Evolutionary conservation across 1,140 invertebrate species (phyloP), one percentile per base, ranked within the genome.

Genomic region (Anastrepha obliqua): DNA sequence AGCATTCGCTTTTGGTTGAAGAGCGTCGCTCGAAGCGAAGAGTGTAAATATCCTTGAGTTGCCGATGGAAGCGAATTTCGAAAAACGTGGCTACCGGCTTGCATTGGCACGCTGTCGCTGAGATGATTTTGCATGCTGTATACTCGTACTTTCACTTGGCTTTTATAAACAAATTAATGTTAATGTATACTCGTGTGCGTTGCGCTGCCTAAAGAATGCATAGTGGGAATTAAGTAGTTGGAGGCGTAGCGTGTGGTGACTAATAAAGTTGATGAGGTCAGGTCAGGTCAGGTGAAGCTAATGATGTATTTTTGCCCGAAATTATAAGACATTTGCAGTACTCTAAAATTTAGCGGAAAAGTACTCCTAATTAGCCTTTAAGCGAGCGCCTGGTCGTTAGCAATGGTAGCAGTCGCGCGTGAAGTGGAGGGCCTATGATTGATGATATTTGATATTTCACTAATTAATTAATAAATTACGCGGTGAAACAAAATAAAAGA

Each of bases 91-190:
- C 6, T 29, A n/a, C n/a, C 47, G 74, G 74, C n/a, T 20, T 78
- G 15, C 42, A 42, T 51, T 13, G 47, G 74, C 47, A 55, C 17
- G 74, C 9, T 55, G 60, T 17, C 15, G 17, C 9, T 81, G 47
- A 81, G 55, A 81, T 81, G 13, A 44, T 81, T 58, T n/a, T 20
- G 44, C 51, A 81, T 8, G 20, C 20, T 47, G 39, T 44, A 55
- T 74, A 42, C n/a, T 13, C 13, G 29, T 51, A 81, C 74, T 81
- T 81, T 81, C 74, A 81, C 74, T 81, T 81, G 44, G n/a, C 44
- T 55, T 55, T 81, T 55, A 47, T 81, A 81, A 81, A 81, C 74
- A 81, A 55, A n/a, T 81, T 15, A 29, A 15, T 58, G 47, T 20
- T 13, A 55, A 55, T n/a, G 47, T 9, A 81, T 55, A 55, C 39